A percentile compares a stretch with the other conserved stretches of the same genome.
These are phyloP conservation scores for Amazona vittata DNA, from an alignment of 2,113 vertebrate species.

Conservation along the genomic window DNA sequence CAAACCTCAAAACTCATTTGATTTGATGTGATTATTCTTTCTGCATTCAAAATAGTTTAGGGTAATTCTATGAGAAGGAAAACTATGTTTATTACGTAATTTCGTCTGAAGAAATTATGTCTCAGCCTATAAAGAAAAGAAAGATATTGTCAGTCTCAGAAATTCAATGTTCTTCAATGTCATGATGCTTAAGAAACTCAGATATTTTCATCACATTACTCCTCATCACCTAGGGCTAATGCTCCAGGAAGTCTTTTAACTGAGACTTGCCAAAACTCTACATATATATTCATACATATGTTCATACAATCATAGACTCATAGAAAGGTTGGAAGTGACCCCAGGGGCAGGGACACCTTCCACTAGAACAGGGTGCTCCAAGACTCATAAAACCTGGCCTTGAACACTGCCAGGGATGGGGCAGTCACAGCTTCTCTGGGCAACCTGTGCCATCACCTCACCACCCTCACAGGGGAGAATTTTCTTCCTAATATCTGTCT, in stretches of 20 bases:
- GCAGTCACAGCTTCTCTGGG: neutral
- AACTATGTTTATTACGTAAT: neutral
- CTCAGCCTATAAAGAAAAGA: neutral
- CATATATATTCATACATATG: neutral
- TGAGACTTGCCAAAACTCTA: neutral
- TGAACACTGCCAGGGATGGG: neutral
- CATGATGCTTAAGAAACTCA: neutral
- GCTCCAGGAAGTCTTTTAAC: neutral
- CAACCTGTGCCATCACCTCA: neutral
- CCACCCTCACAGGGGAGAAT: neutral
- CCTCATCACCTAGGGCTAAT: neutral
- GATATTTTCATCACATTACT: neutral
- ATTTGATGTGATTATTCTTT: neutral
- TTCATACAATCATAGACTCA: neutral
- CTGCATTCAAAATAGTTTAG: neutral
- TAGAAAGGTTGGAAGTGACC: neutral
- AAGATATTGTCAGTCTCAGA: neutral
- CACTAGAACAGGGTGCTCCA: neutral
- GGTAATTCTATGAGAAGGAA: neutral
- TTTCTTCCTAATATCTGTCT: neutral
- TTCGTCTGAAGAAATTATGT: neutral
- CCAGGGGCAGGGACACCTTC: neutral
- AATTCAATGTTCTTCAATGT: neutral
- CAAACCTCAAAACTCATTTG: constrained; percentile 2
- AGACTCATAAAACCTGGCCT: neutral